These are phyloP conservation scores for Himalopsyche japonica DNA, from an alignment of 2,888 invertebrate species.

Conservation along the genomic window DNA sequence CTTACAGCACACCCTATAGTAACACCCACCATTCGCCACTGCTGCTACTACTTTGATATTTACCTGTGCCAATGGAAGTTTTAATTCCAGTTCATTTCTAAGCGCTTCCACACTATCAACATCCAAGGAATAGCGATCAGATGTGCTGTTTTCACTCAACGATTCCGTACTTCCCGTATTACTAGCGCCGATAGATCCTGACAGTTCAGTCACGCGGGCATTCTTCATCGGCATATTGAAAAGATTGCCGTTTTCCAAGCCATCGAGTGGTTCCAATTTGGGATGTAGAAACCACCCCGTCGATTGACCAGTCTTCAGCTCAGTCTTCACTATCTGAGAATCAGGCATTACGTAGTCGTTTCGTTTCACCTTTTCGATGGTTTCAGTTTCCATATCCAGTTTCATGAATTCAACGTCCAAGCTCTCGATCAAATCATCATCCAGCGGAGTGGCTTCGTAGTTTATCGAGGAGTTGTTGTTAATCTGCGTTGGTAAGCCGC, in stretches of 20 bases:
- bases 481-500: neutral
- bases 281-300: constrained; percentile 54
- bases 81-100: constrained; percentile 70
- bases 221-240: neutral
- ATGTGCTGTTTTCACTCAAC: constrained; percentile 54
- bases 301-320: constrained; percentile 33
- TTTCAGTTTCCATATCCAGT: constrained; percentile 18
- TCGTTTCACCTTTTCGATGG: neutral
- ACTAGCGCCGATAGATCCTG: neutral
- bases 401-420: constrained; percentile 20
- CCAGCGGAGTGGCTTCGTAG: neutral
- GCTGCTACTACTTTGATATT: constrained; percentile 34
- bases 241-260: neutral
- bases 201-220: neutral
- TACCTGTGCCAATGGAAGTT: constrained; percentile 71
- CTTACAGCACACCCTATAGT: too few species aligned
- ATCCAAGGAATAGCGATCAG: constrained; percentile 65
- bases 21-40: too few species aligned
- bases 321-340: neutral
- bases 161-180: constrained; percentile 48
- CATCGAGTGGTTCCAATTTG: constrained; percentile 42
- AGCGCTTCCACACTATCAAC: constrained; percentile 73
- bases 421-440: constrained; percentile 14
- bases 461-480: neutral
- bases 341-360: constrained; percentile 15